Evolutionary conservation across 2,888 invertebrate species (phyloP), one percentile per base, ranked within the genome.

Genomic region (Lasioglossum villosulum): DNA sequence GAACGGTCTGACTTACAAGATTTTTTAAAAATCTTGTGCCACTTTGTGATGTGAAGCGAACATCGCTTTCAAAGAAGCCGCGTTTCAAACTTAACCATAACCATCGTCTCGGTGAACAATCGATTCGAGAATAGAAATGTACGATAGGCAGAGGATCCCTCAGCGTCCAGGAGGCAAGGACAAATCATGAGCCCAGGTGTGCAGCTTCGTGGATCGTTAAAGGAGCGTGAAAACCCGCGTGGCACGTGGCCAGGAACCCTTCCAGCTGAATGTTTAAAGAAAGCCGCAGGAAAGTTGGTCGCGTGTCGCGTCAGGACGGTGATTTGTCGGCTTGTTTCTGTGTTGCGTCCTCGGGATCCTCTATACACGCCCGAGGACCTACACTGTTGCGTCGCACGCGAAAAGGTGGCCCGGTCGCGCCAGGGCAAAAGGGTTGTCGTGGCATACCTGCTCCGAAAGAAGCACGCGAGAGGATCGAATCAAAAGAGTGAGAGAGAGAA

Each of bases 301-400:
- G 93, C 93, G 94, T 94, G 94, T 94, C 93, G 92, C 90, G 86
- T 72, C 86, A 78, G 90, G 89, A 80, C 90, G 87, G 93, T 93
- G 93, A 94, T 94, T 94, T 94, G 93, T 92, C 92, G 92, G 70
- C 84, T 8, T 8, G 86, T 80, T 75, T 63, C 75, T 77, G 82
- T 52, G 78, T 78, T 52, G 48, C 80, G 52, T 70, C 34, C 30
- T 59, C 75, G 63, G 74, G 85, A 56, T 66, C 37, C 42, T 23
- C 63, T 34, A 66, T 68, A 45, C 59, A 76, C 59, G 12, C 27
- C 72, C 80, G 74, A 75, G 70, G n/a, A 37, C 68, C 23, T 34
- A 34, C 68, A 68, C 68, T 68, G 34, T 37, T 37, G 72, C 79
- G 88, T 77, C 78, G 71, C 81, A 79, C 82, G 78, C 70, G 79